Evolutionary conservation across 2,797 vertebrate genomes (phyloP).

Genomic region (Trachurus trachurus): DNA sequence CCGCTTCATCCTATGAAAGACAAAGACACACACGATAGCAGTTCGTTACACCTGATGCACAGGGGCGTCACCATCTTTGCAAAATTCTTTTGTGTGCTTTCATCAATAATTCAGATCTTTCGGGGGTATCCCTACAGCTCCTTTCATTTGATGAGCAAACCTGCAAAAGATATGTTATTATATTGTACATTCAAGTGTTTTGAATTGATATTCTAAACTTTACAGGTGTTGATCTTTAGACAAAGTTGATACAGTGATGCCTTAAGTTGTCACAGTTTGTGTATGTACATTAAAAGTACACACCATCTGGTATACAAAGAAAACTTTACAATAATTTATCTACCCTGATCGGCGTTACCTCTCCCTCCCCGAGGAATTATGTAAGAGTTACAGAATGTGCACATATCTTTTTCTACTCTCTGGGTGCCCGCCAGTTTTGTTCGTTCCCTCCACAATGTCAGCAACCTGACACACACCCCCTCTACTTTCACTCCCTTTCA

Average conservation of each 20-base stretch:
- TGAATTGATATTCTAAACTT: neutral
- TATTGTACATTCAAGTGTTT: neutral
- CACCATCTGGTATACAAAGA: constrained; percentile 5
- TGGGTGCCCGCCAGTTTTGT: constrained; percentile 37
- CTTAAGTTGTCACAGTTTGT: neutral
- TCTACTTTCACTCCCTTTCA: constrained; percentile 87
- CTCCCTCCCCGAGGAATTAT: constrained; percentile 59
- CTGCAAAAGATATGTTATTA: neutral
- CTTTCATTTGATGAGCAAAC: constrained; percentile 19
- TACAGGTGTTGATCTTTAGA: neutral
- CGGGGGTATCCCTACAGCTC: constrained; percentile 23
- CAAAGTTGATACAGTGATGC: neutral
- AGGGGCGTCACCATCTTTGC: neutral
- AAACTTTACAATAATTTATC: constrained; percentile 11
- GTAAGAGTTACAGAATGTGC: constrained; percentile 62
- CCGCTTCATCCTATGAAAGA: constrained; percentile 94
- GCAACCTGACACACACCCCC: constrained; percentile 72
- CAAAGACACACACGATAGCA: neutral
- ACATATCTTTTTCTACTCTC: constrained; percentile 46
- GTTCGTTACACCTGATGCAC: neutral
- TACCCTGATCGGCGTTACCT: constrained; percentile 18
- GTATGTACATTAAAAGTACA: constrained; percentile 3
- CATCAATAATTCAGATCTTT: constrained; percentile 61
- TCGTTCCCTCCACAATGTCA: constrained; percentile 48
- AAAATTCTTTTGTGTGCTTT: constrained; percentile 29